phyloP scores from a whole-genome alignment of 2,888 invertebrate species.

The Idaea biselata region DNA sequence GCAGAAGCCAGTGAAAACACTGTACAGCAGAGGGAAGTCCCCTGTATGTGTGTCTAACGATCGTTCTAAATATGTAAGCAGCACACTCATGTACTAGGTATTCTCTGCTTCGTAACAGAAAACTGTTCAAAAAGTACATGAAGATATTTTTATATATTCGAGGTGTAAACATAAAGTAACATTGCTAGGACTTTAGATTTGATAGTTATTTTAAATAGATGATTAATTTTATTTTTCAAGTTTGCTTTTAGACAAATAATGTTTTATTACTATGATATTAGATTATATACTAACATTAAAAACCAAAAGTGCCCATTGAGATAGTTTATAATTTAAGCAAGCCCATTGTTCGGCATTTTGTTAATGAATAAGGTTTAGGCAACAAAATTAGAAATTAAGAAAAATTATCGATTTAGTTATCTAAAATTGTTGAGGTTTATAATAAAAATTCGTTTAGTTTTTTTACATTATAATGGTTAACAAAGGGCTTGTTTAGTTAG shows the following conservation, averaged over 20 bases:
- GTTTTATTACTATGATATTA: constrained; percentile 74
- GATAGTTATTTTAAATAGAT: constrained; percentile 72
- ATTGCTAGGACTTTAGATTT: constrained; percentile 75
- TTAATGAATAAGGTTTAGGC: constrained; percentile 76
- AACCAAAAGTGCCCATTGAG: constrained; percentile 82
- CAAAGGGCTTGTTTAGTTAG: constrained; percentile 75
- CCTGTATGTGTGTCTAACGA: constrained; percentile 31
- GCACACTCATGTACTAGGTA: constrained; percentile 23
- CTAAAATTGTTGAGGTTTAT: constrained; percentile 77
- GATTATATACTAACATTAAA: constrained; percentile 78
- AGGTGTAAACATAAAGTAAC: constrained; percentile 69
- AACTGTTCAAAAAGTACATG: constrained; percentile 70
- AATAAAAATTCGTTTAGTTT: constrained; percentile 62
- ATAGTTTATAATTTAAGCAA: constrained; percentile 75
- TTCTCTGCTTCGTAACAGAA: constrained; percentile 52
- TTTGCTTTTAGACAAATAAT: constrained; percentile 77
- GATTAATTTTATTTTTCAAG: constrained; percentile 71
- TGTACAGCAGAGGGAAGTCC: constrained; percentile 43
- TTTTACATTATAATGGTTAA: constrained; percentile 64
- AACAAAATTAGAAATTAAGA: constrained; percentile 76
- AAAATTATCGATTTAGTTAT: constrained; percentile 75
- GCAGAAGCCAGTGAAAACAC: constrained; percentile 36
- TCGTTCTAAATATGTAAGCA: neutral
- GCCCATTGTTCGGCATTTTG: constrained; percentile 75
- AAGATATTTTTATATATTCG: constrained; percentile 78